Percentiles rank a stretch among this genome's conserved stretches.
phyloP scores from a whole-genome alignment of 2,888 invertebrate genomes.

The Drosophila ezoana region DNA sequence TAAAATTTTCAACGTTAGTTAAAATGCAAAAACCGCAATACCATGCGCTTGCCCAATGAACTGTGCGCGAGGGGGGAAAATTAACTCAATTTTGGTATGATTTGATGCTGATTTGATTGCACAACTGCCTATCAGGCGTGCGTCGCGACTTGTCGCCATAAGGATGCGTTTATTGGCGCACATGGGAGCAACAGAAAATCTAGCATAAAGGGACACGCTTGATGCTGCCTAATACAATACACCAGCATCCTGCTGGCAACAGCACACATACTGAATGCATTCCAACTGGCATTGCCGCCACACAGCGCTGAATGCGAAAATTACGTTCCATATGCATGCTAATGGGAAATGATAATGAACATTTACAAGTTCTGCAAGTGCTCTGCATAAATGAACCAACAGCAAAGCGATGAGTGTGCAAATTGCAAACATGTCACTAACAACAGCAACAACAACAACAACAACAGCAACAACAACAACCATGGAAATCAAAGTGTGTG shows the following conservation, averaged over 20 bases:
- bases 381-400: slow-evolving; percentile 61
- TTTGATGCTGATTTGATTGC: slow-evolving; percentile 77
- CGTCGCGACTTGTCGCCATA: slow-evolving; percentile 15
- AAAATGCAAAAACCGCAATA: slow-evolving; percentile 65
- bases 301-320: slow-evolving; percentile 43
- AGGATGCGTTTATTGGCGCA: slow-evolving; percentile 28
- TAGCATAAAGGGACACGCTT: slow-evolving; percentile 22
- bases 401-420: slow-evolving; percentile 48
- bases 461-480: neutral
- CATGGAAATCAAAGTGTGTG: slow-evolving; percentile 2
- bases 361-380: slow-evolving; percentile 62
- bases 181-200: slow-evolving; percentile 27
- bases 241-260: slow-evolving; percentile 1
- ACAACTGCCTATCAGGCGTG: slow-evolving; percentile 34
- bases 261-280: neutral
- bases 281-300: neutral
- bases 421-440: slow-evolving; percentile 57
- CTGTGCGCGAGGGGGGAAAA: slow-evolving; percentile 57
- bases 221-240: slow-evolving; percentile 32
- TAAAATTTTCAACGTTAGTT: slow-evolving; percentile 65
- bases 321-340: slow-evolving; percentile 59
- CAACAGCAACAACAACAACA: slow-evolving; percentile 20
- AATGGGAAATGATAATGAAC: slow-evolving; percentile 67
- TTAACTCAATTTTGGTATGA: slow-evolving; percentile 74
- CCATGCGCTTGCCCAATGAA: slow-evolving; percentile 66